Evolutionary conservation across 2,797 vertebrate species (phyloP), one percentile per base, ranked within the genome.

Genomic region (Gambusia yucatana): DNA sequence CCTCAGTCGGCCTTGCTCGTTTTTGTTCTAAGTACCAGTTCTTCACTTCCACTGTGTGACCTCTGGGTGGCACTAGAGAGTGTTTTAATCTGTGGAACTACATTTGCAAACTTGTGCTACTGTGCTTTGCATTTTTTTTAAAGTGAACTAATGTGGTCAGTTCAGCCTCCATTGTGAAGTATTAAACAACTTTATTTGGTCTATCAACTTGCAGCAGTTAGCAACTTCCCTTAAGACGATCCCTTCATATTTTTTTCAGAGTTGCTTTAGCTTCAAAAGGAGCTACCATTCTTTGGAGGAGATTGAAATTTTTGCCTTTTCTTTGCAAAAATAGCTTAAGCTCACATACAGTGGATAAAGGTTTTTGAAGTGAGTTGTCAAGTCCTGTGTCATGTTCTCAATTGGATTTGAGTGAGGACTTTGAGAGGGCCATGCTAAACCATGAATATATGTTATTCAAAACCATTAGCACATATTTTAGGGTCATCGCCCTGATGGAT

Each of bases 51-150:
- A 1, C 47, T 65, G 20, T 2, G 16, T 0, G 11, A 67, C 81
- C 82, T 79, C 69, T 47, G 44, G 61, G 36, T 75, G 87, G 55
- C 90, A 86, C 86, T 82, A 92, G 89, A 92, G 90, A 88, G 90
- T 88, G 33, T 17, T 39, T 2, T 30, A 61, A 22, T 20, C 10
- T 43, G 8, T 41, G 33, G 20, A 25, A 25, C 63, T 25, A 11
- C 36, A 67, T 25, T 43, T 44, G 7, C 33, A 65, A 39, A 39
- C 6, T 33, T 39, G 22, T 39, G 17, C 33, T 65, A 1, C 3
- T 65, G 17, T 67, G 3, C 13, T 48, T 6, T 33, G 46, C 6
- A 17, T n/a, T 10, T 55, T 55, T 30, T 10, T 52, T 36, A n/a
- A 41, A 41, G 7, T 41, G 14, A 55, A 73, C 6, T 47, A 16